phyloP scores from a whole-genome alignment of 2,113 vertebrate species.

The Cinclus mexicanus region DNA sequence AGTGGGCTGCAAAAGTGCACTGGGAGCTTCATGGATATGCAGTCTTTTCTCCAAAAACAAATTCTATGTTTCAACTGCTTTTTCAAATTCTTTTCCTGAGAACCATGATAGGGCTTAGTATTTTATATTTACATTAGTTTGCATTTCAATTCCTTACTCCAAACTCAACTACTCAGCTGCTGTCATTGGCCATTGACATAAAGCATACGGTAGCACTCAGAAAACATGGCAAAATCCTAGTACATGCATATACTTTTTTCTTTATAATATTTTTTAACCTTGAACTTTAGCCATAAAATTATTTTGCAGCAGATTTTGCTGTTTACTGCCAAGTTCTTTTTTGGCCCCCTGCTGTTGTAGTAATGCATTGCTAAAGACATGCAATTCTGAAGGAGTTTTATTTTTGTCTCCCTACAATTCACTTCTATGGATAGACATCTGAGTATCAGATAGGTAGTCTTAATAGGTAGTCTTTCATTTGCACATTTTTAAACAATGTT shows the following conservation, averaged over 20 bases:
- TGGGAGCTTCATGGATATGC: background rate
- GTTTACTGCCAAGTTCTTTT: background rate
- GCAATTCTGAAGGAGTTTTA: background rate
- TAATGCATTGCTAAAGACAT: background rate
- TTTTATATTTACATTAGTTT: background rate
- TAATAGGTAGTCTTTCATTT: background rate
- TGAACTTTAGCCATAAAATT: background rate
- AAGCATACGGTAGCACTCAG: background rate
- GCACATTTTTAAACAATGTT: background rate
- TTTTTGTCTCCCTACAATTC: background rate
- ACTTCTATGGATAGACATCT: background rate
- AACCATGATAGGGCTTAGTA: fast-evolving
- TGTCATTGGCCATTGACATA: background rate
- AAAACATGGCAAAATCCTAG: background rate
- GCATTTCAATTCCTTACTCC: background rate
- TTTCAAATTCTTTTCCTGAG: background rate
- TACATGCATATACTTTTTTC: background rate
- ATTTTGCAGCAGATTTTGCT: background rate
- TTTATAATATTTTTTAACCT: background rate
- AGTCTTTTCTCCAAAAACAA: background rate
- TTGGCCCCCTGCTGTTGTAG: background rate
- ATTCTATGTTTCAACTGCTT: background rate
- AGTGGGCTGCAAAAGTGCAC: background rate
- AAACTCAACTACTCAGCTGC: background rate
- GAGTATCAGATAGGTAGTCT: background rate